Conservation (phyloP, 2,888 invertebrate genomes). For the Caenorhabditis sp. region DNA sequence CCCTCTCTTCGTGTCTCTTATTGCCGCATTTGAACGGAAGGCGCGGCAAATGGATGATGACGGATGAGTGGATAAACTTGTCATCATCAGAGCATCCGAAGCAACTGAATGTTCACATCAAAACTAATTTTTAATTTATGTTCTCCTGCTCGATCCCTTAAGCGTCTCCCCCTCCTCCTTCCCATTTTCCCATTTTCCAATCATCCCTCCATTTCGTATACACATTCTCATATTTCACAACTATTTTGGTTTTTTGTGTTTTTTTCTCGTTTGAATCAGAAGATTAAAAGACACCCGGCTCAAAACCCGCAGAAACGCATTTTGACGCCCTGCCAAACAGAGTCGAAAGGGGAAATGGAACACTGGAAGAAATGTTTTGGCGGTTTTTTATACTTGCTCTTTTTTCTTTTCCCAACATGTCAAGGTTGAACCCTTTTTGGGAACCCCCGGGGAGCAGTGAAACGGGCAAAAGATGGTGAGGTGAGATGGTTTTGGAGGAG, state of each 20-base stretch:
- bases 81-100: too few relatives aligned
- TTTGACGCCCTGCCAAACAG: background rate
- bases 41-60: slow-evolving; percentile 32
- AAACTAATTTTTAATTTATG: slow-evolving; percentile 8
- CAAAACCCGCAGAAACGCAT: background rate
- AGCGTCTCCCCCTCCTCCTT: background rate
- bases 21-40: background rate
- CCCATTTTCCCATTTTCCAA: background rate
- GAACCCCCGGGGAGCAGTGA: background rate
- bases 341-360: background rate
- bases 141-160: slow-evolving; percentile 1
- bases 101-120: slow-evolving; percentile 13
- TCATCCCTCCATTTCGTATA: background rate
- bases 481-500: background rate
- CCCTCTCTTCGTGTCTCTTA: background rate
- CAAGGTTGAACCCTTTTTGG: slow-evolving; percentile 5
- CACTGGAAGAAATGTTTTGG: slow-evolving; percentile 6
- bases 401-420: background rate
- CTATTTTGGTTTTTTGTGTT: background rate
- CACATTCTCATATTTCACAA: slow-evolving; percentile 12
- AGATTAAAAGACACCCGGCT: background rate
- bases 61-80: slow-evolving; percentile 48
- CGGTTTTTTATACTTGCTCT: background rate
- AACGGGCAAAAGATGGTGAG: background rate
- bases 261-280: background rate